Evolutionary conservation across 2,888 invertebrate species (phyloP).

Genomic region (Leptopilina myrica): DNA sequence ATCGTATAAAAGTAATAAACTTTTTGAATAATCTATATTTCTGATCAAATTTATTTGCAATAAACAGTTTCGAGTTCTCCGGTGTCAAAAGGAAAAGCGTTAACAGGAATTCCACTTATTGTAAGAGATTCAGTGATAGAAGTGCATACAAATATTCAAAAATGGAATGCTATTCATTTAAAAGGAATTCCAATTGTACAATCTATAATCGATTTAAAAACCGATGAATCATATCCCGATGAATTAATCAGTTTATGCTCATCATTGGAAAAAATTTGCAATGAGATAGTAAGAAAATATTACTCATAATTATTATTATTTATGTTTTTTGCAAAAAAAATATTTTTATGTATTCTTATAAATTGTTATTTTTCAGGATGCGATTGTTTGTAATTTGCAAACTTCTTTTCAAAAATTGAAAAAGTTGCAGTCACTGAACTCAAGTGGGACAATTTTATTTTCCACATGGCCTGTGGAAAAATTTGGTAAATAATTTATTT

Average conservation of each 20-base stretch:
- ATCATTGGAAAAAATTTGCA: constrained; percentile 64
- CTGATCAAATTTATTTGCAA: constrained; percentile 48
- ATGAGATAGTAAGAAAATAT: constrained; percentile 60
- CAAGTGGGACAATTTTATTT: constrained; percentile 63
- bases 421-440: constrained; percentile 60
- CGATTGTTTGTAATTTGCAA: constrained; percentile 61
- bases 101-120: constrained; percentile 79
- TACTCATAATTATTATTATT: not conserved
- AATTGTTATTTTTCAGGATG: constrained; percentile 59
- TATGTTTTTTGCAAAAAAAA: not conserved
- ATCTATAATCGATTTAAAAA: constrained; percentile 68
- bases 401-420: constrained; percentile 61
- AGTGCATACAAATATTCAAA: constrained; percentile 78
- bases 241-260: constrained; percentile 66
- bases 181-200: constrained; percentile 75
- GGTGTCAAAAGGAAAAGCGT: constrained; percentile 75
- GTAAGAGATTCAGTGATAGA: constrained; percentile 80
- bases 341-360: not conserved
- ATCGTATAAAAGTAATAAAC: too few relatives aligned
- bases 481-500: constrained; percentile 64
- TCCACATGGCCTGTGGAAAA: constrained; percentile 66
- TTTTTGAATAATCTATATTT: not conserved
- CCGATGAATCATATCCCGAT: constrained; percentile 61
- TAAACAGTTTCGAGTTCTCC: constrained; percentile 49
- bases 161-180: constrained; percentile 78